Evolutionary conservation across 2,113 vertebrate genomes (phyloP).

Genomic region (Ascaphus truei): DNA sequence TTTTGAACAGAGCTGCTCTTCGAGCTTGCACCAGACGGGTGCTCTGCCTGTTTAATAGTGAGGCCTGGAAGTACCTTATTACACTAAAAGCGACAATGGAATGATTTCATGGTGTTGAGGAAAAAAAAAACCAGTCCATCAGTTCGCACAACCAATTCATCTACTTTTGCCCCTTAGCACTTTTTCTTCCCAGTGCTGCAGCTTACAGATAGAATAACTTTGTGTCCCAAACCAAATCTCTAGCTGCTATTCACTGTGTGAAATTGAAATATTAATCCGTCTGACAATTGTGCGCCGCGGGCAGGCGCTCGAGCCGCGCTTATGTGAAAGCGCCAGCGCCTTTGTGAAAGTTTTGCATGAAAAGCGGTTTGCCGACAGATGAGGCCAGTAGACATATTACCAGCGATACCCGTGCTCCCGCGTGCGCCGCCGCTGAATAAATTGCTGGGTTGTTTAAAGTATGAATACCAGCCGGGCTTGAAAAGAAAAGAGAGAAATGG

Average conservation of each 20-base stretch:
- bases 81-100: too few relatives aligned
- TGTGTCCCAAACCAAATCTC: background rate
- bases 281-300: background rate
- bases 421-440: background rate
- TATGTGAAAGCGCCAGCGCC: background rate
- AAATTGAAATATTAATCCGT: background rate
- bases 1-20: too few relatives aligned
- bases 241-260: background rate
- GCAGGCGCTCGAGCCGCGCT: background rate
- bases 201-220: background rate
- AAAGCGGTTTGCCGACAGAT: background rate
- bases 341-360: background rate
- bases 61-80: too few relatives aligned
- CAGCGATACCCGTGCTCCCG: background rate
- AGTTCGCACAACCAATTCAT: too few relatives aligned
- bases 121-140: too few relatives aligned
- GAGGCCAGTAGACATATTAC: background rate
- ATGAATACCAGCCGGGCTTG: background rate
- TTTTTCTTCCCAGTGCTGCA: background rate
- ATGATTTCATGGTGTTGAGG: too few relatives aligned
- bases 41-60: too few relatives aligned
- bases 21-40: too few relatives aligned
- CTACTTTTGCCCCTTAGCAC: too few relatives aligned
- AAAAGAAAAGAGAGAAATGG: background rate
- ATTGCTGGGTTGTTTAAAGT: background rate